A percentile compares a stretch with the other conserved stretches of the same genome.
Evolutionary conservation across 2,888 invertebrate genomes (phyloP).

Genomic region (Polyploca ridens): DNA sequence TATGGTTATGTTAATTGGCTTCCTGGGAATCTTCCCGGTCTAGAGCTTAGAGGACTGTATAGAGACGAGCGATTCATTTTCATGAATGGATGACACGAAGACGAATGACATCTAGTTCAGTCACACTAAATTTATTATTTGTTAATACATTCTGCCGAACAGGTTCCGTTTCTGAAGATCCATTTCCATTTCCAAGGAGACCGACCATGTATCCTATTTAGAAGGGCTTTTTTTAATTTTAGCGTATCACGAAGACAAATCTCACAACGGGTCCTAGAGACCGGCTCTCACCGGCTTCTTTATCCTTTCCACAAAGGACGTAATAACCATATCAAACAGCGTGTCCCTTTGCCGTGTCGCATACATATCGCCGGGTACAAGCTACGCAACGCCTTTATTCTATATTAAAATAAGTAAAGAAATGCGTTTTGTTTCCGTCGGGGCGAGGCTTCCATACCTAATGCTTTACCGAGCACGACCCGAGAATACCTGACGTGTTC

Average conservation of each 20-base stretch:
- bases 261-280: conserved; percentile 61
- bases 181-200: conserved; percentile 76
- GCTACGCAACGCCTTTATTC: conserved; percentile 61
- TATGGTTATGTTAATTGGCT: conserved; percentile 6
- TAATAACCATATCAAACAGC: conserved; percentile 84
- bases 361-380: conserved; percentile 73
- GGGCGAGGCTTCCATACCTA: conserved; percentile 68
- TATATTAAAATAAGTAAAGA: conserved; percentile 76
- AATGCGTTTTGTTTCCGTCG: conserved; percentile 78
- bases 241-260: conserved; percentile 82
- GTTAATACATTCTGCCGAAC: conserved; percentile 58
- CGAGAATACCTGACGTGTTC: conserved; percentile 60
- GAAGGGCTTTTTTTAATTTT: conserved; percentile 66
- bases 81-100: conserved; percentile 55
- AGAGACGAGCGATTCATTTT: conserved; percentile 54
- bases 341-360: conserved; percentile 79
- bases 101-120: conserved; percentile 66
- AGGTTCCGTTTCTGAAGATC: conserved; percentile 61
- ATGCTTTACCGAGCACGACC: conserved; percentile 54
- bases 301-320: conserved; percentile 79
- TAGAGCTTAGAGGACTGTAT: conserved; percentile 18
- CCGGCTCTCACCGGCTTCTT: conserved; percentile 68
- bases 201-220: conserved; percentile 56
- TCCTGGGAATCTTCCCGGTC: neutral
- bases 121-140: conserved; percentile 68